A percentile compares a stretch with the other conserved stretches of the same genome.
Conservation (phyloP, 2,113 vertebrate genomes). For the Thalassarche chlororhynchos region DNA sequence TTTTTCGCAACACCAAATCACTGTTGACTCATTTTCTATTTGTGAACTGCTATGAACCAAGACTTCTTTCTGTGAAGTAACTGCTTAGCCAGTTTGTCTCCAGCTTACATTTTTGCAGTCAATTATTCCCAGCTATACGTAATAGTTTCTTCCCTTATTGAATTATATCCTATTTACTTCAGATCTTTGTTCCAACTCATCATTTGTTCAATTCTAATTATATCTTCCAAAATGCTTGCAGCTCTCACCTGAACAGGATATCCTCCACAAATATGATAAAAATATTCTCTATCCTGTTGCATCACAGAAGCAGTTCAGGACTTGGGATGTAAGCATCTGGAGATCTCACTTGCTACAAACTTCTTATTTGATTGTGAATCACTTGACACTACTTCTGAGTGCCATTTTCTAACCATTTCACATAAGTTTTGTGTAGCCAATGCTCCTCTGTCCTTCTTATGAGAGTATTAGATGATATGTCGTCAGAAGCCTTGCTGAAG, state of each 20-base stretch:
- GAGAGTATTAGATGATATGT: neutral
- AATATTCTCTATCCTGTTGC: neutral
- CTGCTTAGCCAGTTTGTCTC: neutral
- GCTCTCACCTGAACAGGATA: neutral
- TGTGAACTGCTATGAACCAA: neutral
- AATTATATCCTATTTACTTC: neutral
- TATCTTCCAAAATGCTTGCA: neutral
- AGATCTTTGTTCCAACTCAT: neutral
- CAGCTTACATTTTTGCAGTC: neutral
- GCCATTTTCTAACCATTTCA: neutral
- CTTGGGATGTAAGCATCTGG: neutral
- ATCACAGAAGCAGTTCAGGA: neutral
- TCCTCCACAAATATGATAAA: neutral
- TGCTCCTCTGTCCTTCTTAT: neutral
- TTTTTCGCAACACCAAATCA: neutral
- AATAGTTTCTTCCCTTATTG: neutral
- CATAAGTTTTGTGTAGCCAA: neutral
- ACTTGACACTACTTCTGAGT: neutral
- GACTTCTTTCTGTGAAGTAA: neutral
- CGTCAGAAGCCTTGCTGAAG: neutral
- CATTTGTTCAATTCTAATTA: neutral
- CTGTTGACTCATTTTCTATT: neutral
- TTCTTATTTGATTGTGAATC: neutral
- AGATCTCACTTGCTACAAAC: neutral
- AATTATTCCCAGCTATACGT: neutral